Conservation (phyloP, 2,113 vertebrate genomes). For the Bufo bufo region DNA sequence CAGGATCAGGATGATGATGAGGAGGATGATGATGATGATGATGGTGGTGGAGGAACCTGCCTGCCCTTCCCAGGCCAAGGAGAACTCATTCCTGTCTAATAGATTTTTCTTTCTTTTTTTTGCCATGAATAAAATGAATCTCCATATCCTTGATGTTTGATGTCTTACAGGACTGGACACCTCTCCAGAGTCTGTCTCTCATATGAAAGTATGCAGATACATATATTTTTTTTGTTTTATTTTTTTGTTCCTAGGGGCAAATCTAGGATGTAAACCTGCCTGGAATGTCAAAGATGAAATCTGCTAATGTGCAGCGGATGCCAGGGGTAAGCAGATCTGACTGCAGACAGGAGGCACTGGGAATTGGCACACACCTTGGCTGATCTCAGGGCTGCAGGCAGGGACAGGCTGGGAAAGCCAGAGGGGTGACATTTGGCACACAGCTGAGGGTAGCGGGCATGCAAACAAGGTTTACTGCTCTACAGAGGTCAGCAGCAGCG, state of each 20-base stretch:
- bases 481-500: conserved; percentile 63
- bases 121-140: conserved; percentile 73
- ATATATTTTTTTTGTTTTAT: conserved; percentile 57
- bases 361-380: conserved; percentile 1
- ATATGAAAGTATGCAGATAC: conserved; percentile 74
- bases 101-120: conserved; percentile 46
- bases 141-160: conserved; percentile 63
- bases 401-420: conserved; percentile 54
- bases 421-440: conserved; percentile 57
- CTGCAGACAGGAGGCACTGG: conserved; percentile 60
- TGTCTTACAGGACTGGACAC: conserved; percentile 62
- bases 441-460: conserved; percentile 61
- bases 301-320: conserved; percentile 67
- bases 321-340: conserved; percentile 70
- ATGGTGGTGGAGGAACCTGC: conserved; percentile 15
- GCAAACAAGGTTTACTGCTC: conserved; percentile 59
- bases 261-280: conserved; percentile 62
- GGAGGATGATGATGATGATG: conserved; percentile 30
- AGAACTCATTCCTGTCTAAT: conserved; percentile 60
- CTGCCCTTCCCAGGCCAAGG: conserved; percentile 61
- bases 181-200: conserved; percentile 61
- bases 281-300: conserved; percentile 70
- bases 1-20: conserved; percentile 49
- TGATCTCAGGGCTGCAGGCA: conserved; percentile 38
- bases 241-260: conserved; percentile 65